Percentiles rank a stretch among this genome's conserved stretches.
Evolutionary conservation across 2,888 invertebrate species (phyloP).

Genomic region (Folsomia candida): DNA sequence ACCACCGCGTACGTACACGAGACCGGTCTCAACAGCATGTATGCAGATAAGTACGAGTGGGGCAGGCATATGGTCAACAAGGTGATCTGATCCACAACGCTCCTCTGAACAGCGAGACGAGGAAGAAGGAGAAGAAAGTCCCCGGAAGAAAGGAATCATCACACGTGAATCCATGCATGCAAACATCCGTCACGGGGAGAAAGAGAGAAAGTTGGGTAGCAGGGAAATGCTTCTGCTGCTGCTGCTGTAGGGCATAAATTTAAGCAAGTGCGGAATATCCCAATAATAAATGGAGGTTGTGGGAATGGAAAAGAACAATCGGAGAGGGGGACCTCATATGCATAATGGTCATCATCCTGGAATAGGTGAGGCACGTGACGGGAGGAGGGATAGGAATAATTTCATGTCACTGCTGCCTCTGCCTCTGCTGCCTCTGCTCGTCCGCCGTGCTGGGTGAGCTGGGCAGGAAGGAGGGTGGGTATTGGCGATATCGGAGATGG

Average conservation of each 20-base stretch:
- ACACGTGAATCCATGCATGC: no score
- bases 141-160: background rate
- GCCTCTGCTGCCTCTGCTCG: background rate
- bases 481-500: constrained; percentile 49
- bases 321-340: constrained; percentile 11
- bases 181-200: no score
- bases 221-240: no score
- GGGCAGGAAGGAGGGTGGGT: constrained; percentile 16
- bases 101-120: background rate
- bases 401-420: background rate
- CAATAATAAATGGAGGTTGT: background rate
- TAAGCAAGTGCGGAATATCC: background rate
- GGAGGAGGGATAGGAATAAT: background rate
- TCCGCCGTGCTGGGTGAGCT: background rate
- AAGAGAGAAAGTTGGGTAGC: background rate
- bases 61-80: no score
- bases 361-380: constrained; percentile 2
- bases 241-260: background rate
- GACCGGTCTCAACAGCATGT: no score
- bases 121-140: constrained; percentile 2
- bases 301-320: background rate
- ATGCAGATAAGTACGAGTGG: no score
- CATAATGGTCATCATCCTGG: constrained; percentile 18
- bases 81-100: no score
- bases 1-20: no score